Percentiles rank a stretch among this genome's conserved stretches.
Conservation (phyloP, 2,113 vertebrate species). For the Cavia porcellus region DNA sequence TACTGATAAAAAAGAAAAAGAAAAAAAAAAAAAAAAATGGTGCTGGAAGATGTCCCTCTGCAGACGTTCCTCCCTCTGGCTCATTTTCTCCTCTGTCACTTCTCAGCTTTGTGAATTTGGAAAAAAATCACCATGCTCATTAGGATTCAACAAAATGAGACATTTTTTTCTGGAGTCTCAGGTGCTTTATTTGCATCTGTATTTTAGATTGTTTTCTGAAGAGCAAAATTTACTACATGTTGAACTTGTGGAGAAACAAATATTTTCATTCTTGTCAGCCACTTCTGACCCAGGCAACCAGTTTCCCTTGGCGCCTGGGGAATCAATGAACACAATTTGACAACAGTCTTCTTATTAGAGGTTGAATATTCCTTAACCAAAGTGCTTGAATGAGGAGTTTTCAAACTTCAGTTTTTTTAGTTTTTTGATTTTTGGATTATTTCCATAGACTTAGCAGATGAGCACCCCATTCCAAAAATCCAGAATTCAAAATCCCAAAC, state of each 20-base stretch:
- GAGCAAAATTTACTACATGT: background rate
- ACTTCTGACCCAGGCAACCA: background rate
- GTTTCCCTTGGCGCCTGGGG: background rate
- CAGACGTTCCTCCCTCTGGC: background rate
- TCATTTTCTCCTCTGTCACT: background rate
- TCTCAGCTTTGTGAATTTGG: constrained; percentile 25
- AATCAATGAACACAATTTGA: constrained; percentile 40
- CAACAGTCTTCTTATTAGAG: background rate
- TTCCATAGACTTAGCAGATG: background rate
- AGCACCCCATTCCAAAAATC: background rate
- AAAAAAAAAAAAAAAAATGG: too few species aligned
- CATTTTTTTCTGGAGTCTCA: background rate
- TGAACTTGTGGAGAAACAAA: constrained; percentile 6
- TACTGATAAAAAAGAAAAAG: too few species aligned
- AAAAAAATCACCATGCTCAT: background rate
- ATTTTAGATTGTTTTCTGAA: constrained; percentile 11
- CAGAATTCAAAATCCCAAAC: background rate
- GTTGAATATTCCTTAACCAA: background rate
- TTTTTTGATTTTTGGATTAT: background rate
- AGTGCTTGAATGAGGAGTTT: background rate
- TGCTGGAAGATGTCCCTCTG: background rate
- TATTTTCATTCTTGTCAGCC: constrained; percentile 14
- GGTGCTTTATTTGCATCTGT: background rate
- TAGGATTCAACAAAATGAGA: background rate
- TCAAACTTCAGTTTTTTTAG: constrained; percentile 3